Evolutionary conservation across 2,113 vertebrate species (phyloP).

Genomic region (Dunckerocampus dactyliophorus): DNA sequence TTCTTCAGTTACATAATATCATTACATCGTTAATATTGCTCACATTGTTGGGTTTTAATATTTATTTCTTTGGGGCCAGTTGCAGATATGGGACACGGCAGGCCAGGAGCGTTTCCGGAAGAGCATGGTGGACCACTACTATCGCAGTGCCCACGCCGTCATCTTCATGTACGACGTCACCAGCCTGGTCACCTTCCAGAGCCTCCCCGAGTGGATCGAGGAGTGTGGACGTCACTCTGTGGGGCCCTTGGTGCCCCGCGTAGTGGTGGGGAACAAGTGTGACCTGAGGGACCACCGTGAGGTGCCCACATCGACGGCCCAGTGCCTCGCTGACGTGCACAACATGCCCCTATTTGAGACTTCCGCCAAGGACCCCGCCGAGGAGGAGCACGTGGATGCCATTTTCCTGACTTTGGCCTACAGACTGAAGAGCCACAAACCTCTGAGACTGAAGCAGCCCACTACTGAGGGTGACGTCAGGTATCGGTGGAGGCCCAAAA

Average conservation of each 20-base stretch:
- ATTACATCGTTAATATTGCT: not conserved
- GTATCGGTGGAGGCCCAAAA: constrained; percentile 42
- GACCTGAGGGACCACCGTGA: constrained; percentile 64
- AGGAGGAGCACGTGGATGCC: constrained; percentile 72
- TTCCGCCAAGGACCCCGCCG: constrained; percentile 70
- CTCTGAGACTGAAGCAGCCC: constrained; percentile 71
- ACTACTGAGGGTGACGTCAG: constrained; percentile 39
- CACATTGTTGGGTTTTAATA: not conserved
- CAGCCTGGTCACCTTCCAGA: constrained; percentile 67
- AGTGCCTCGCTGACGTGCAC: constrained; percentile 68
- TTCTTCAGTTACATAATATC: not conserved
- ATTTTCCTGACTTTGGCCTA: constrained; percentile 76
- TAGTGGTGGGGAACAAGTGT: constrained; percentile 76
- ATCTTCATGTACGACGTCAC: constrained; percentile 76
- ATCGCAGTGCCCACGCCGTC: constrained; percentile 71
- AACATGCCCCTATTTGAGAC: constrained; percentile 74
- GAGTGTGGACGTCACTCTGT: constrained; percentile 70
- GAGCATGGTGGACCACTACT: constrained; percentile 79
- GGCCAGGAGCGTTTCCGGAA: constrained; percentile 76
- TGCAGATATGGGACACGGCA: constrained; percentile 78
- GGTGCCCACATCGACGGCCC: constrained; percentile 65
- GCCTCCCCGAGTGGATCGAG: constrained; percentile 72
- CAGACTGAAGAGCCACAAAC: constrained; percentile 72
- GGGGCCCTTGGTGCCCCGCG: constrained; percentile 65
- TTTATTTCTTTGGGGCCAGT: constrained; percentile 42